These are phyloP conservation scores for Mus caroli DNA, from an alignment of 2,797 vertebrate genomes.

Conservation along the genomic window DNA sequence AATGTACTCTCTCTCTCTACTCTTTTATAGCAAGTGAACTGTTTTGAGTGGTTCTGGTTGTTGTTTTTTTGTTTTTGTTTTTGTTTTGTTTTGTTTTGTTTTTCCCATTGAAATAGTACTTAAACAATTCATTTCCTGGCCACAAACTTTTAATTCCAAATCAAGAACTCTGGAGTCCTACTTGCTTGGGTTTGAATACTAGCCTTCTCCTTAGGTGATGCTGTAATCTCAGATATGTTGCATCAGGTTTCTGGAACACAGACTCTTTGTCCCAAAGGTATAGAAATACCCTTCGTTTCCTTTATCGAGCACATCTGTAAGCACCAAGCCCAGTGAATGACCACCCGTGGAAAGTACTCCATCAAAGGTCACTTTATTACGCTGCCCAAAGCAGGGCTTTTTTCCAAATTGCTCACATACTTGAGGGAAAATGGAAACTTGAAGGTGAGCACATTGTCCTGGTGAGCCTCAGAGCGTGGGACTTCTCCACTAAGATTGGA, in stretches of 20 bases:
- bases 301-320: not conserved
- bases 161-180: not conserved
- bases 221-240: not conserved
- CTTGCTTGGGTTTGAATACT: not conserved
- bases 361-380: not conserved
- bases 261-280: not conserved
- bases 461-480: not conserved
- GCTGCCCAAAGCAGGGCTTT: not conserved
- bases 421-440: not conserved
- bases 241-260: not conserved
- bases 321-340: not conserved
- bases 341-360: not conserved
- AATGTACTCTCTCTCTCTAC: not conserved
- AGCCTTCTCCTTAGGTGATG: not conserved
- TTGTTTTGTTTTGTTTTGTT: too few species aligned
- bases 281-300: not conserved
- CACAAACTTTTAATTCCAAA: slow-evolving; percentile 5
- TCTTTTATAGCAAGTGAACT: not conserved
- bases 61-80: too few species aligned
- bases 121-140: not conserved
- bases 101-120: not conserved
- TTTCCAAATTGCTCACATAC: not conserved
- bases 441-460: not conserved
- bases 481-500: not conserved
- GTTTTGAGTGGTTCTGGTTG: not conserved